Percentiles rank a stretch among this genome's conserved stretches.
Conservation (phyloP, 1,140 invertebrate species). For the Drosophila sechellia region DNA sequence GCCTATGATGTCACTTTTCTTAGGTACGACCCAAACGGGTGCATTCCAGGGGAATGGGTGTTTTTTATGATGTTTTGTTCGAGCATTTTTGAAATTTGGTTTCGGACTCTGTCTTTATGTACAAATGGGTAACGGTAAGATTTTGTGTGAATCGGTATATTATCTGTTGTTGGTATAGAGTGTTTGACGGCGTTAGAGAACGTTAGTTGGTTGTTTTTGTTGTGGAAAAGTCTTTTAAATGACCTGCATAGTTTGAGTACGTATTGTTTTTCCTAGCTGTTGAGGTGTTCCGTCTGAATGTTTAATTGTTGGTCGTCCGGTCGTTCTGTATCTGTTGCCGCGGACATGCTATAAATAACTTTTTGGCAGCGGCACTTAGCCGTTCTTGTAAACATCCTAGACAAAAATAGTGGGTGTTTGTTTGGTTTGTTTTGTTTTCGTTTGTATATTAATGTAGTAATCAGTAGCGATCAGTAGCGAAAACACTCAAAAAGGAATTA, state of each 20-base stretch:
- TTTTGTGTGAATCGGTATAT: conserved; percentile 23
- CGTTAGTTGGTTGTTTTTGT: conserved; percentile 27
- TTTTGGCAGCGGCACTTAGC: too few species aligned
- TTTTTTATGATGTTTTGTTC: neutral
- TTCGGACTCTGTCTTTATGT: conserved; percentile 11
- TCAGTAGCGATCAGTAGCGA: too few species aligned
- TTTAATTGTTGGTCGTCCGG: neutral
- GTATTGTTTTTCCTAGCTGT: conserved; percentile 27
- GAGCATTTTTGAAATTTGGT: conserved; percentile 26
- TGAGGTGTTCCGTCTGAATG: conserved; percentile 21
- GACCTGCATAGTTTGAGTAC: conserved; percentile 22
- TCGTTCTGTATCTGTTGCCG: neutral
- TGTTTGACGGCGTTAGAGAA: conserved; percentile 27
- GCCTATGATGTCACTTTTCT: too few species aligned
- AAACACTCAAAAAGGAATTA: too few species aligned
- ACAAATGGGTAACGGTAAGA: conserved; percentile 18
- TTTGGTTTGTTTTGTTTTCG: too few species aligned
- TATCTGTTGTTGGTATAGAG: conserved; percentile 9
- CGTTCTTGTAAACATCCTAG: too few species aligned
- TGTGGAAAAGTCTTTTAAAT: conserved; percentile 22
- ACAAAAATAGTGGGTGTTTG: too few species aligned
- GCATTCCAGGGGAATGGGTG: too few species aligned
- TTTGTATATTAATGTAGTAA: too few species aligned
- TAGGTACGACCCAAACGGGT: too few species aligned
- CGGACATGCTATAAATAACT: neutral